Evolutionary conservation across 2,797 vertebrate genomes (phyloP).

Genomic region (Pteropus rufus): DNA sequence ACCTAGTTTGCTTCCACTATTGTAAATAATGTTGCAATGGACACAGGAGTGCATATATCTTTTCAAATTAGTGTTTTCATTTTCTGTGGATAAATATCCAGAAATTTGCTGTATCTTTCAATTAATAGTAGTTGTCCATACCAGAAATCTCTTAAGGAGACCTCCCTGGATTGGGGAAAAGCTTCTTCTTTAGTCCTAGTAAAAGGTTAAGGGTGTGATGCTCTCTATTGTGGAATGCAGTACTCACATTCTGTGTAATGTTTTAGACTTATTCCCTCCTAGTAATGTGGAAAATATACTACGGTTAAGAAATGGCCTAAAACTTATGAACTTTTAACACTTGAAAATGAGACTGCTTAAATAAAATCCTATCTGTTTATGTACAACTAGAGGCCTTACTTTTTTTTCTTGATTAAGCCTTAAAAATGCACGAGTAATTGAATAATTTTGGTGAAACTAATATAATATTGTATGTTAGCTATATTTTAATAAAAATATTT

Average conservation of each 20-base stretch:
- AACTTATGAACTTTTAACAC: slow-evolving; percentile 4
- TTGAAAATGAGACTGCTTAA: not conserved
- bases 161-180: not conserved
- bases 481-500: too few relatives aligned
- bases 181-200: not conserved
- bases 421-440: not conserved
- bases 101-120: not conserved
- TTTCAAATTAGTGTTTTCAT: too few relatives aligned
- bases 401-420: not conserved
- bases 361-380: not conserved
- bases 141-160: not conserved
- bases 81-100: too few relatives aligned
- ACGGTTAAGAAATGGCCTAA: slow-evolving; percentile 2
- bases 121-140: not conserved
- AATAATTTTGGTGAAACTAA: too few relatives aligned
- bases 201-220: not conserved
- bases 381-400: not conserved
- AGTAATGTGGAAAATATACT: not conserved
- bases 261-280: not conserved
- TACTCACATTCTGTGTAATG: not conserved
- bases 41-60: too few relatives aligned
- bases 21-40: too few relatives aligned
- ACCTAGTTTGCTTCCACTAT: too few relatives aligned
- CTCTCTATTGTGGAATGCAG: not conserved
- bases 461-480: too few relatives aligned